Base-by-base conservation (phyloP, 1,140 invertebrate genomes). In the Neodiprion virginianus region DNA sequence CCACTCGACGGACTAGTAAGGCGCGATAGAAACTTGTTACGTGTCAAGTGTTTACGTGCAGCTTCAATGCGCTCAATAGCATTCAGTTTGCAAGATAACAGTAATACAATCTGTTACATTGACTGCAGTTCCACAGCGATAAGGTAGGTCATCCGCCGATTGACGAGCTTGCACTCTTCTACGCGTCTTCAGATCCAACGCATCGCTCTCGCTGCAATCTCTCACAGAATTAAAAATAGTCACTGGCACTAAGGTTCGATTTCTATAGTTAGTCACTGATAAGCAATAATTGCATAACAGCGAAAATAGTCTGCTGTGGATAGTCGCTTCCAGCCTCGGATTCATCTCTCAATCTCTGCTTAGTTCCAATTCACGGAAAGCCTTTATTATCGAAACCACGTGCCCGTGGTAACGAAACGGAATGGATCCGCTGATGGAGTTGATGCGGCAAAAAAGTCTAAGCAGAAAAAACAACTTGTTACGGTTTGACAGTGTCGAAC, bases 401-500 rank as follows among this genome's bases (percentile, higher is more conserved):
- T 61, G 53, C 53, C 53, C n/a, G 53, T 17, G 4, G 53, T 61
- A 61, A 61, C n/a, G 53, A 61, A 61, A 14, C 53, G 53, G 53
- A 61, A 61, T 17, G 53, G 8, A 7, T 8, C 53, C 17, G 0
- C 17, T 21, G 17, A 21, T 21, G 17, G 17, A 21, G 17, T 21
- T 21, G 17, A 21, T 21, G 11, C 53, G 53, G 28, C 5, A 40
- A 40, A 40, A 5, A 40, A 40, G 28, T 40, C 28, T 40, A 40
- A 40, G 5, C 28, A 40, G 28, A 40, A 40, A 40, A 40, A 40
- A 40, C 28, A 61, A 61, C 53, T 12, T 61, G 8, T 14, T 8
- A 61, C 53, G 53, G 53, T 61, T 61, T 61, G 53, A 61, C 53
- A 61, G 53, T 61, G 53, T 8, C 53, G 53, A 61, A 61, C 53